Base-by-base conservation (phyloP, 2,113 vertebrate species). In the Corythornis vintsioides region DNA sequence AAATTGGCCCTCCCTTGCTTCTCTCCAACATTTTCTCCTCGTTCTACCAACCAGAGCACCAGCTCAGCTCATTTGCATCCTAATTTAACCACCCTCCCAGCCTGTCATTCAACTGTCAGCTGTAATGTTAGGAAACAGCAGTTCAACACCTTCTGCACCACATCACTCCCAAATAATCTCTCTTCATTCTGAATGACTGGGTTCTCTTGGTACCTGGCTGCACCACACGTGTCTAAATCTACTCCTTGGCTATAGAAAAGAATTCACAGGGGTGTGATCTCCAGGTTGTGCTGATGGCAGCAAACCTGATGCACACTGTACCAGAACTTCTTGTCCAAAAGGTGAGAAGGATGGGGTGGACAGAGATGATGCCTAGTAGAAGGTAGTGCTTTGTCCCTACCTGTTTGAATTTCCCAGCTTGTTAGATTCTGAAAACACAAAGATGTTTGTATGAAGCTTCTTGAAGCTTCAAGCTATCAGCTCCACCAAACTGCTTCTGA, bases 91-190 rank as follows among this genome's bases (percentile, higher is more conserved):
- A 47, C 48, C 60, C 5, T 85, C 85, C 47, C 65, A 86, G 77
- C n/a, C 73, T 81, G 73, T 65, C 89, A 81, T 56, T 88, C 84
- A 77, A 3, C 55, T 92, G 76, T 81, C 90, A 86, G 28, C 70
- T 67, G 31, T 43, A 75, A 89, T 35, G 15, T 82, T 69, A 42
- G 61, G 33, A 84, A 92, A 87, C 48, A 92, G 31, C 38, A 78
- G 43, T 78, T 83, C 64, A 61, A 29, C 26, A 57, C 45, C 55
- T 70, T 87, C 72, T 75, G 70, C 22, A 43, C 21, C 38, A 43
- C 61, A 38, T 61, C 33, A 15, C 25, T 89, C 38, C 42, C 83
- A 71, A 33, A 71, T 50, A 63, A 89, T 26, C 61, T 60, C 70
- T 53, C 56, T 56, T 45, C 75, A 86, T 57, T 80, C 70, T 71